These are phyloP conservation scores for Polyodon spathula DNA, from an alignment of 2,113 vertebrate genomes.

Conservation along the genomic window DNA sequence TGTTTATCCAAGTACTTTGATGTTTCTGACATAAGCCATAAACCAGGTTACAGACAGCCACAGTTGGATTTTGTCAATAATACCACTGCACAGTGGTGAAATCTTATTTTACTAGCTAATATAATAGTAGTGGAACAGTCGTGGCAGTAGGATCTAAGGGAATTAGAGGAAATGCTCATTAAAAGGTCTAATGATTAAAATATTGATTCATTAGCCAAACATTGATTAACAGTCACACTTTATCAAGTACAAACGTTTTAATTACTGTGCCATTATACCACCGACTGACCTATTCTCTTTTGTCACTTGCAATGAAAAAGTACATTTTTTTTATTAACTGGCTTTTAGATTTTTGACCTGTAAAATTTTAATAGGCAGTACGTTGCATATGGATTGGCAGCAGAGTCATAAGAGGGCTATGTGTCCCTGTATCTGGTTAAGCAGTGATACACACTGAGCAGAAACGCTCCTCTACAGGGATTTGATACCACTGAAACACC, in stretches of 20 bases:
- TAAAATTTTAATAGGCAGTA: constrained; percentile 97
- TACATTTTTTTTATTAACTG: constrained; percentile 85
- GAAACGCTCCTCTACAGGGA: constrained; percentile 49
- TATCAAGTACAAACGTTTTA: constrained; percentile 90
- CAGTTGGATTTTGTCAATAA: constrained; percentile 20
- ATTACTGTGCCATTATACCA: constrained; percentile 85
- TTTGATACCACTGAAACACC: constrained; percentile 43
- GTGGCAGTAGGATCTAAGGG: constrained; percentile 69
- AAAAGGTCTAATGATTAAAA: constrained; percentile 98
- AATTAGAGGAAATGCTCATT: constrained; percentile 92
- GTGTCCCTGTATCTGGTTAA: constrained; percentile 83
- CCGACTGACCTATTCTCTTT: constrained; percentile 80
- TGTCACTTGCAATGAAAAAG: constrained; percentile 89
- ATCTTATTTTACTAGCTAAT: constrained; percentile 60
- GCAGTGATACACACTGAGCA: constrained; percentile 66
- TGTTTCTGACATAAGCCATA: constrained; percentile 19
- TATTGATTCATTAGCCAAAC: constrained; percentile 98
- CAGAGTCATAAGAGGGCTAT: constrained; percentile 78
- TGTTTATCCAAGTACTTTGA: constrained; percentile 28
- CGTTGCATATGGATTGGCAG: constrained; percentile 83
- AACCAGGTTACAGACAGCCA: background rate
- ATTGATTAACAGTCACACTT: constrained; percentile 96
- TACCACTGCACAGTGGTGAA: constrained; percentile 32
- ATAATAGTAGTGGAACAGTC: constrained; percentile 57
- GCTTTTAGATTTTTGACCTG: constrained; percentile 98